These are phyloP conservation scores for Danio choprae DNA, from an alignment of 2,797 vertebrate species.

Conservation along the genomic window DNA sequence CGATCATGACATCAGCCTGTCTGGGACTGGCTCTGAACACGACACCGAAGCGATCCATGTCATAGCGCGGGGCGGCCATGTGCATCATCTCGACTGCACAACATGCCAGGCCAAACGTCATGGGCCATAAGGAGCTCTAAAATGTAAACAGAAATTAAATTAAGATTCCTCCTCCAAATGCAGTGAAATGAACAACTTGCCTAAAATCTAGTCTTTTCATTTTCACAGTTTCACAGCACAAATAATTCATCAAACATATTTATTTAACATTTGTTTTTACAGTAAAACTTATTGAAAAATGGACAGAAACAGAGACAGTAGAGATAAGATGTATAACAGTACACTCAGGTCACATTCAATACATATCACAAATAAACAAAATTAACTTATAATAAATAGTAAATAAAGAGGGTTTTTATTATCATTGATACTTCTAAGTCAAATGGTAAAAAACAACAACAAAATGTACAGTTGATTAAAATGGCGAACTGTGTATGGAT, in stretches of 20 bases:
- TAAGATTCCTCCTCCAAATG: too few species aligned
- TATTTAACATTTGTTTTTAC: too few species aligned
- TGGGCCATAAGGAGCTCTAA: constrained; percentile 97
- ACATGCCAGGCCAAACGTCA: constrained; percentile 97
- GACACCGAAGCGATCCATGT: constrained; percentile 98
- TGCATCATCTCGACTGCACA: constrained; percentile 99
- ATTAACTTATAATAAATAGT: not conserved
- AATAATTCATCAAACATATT: too few species aligned
- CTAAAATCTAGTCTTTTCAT: too few species aligned
- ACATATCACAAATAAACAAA: too few species aligned
- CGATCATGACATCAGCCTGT: constrained; percentile 97
- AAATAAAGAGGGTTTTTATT: not conserved
- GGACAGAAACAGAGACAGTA: too few species aligned
- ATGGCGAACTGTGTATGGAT: too few species aligned
- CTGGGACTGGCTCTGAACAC: constrained; percentile 96
- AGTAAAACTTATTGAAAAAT: too few species aligned
- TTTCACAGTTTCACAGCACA: too few species aligned
- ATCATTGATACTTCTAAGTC: not conserved
- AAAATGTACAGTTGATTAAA: not conserved
- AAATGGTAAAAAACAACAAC: not conserved
- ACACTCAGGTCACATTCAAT: too few species aligned
- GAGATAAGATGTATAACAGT: too few species aligned
- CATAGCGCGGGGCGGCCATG: constrained; percentile 94
- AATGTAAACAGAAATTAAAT: not conserved
- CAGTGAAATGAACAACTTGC: too few species aligned